Evolutionary conservation across 2,888 invertebrate genomes (phyloP).

Genomic region (Adelognathus sp.): DNA sequence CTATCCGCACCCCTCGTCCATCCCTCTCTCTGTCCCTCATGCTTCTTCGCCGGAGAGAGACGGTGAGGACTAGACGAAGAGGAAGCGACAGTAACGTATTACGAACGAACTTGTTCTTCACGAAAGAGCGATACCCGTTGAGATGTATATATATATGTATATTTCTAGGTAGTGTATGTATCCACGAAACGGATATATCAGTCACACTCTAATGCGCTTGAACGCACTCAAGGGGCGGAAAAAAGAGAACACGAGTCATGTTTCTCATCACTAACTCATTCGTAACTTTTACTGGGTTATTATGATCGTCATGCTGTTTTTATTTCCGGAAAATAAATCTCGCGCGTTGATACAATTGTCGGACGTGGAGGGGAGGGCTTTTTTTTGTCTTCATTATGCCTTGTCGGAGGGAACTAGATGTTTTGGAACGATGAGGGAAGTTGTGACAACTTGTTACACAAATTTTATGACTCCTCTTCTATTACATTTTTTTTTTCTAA

Average conservation of each 20-base stretch:
- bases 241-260: background rate
- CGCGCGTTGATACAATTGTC: background rate
- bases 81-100: background rate
- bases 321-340: background rate
- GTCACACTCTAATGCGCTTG: background rate
- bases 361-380: background rate
- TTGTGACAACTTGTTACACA: too few relatives aligned
- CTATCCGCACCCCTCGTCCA: background rate
- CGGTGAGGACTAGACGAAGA: background rate
- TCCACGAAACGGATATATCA: constrained; percentile 2
- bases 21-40: background rate
- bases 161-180: background rate
- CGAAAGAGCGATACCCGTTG: background rate
- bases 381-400: too few relatives aligned
- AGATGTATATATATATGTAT: too few relatives aligned
- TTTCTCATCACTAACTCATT: background rate
- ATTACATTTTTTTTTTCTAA: too few relatives aligned
- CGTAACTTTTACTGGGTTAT: background rate
- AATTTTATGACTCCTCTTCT: too few relatives aligned
- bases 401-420: too few relatives aligned
- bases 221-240: background rate
- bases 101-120: background rate
- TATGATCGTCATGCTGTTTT: background rate
- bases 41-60: background rate
- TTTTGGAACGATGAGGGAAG: too few relatives aligned